Conservation (phyloP, 2,113 vertebrate species). For the Mormyrus lacerda region DNA sequence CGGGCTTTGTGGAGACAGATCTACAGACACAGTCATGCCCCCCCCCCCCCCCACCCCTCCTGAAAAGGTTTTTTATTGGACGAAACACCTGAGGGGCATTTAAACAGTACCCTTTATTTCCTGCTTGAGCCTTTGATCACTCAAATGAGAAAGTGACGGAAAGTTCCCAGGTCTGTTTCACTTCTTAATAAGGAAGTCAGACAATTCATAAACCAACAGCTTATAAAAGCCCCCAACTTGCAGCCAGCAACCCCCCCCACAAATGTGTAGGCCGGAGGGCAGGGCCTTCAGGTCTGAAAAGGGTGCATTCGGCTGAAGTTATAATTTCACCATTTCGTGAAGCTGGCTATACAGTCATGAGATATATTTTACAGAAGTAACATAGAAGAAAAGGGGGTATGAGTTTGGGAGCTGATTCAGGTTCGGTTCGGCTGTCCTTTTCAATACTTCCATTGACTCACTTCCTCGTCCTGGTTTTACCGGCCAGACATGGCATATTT, state of each 20-base stretch:
- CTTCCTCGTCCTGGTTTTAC: neutral
- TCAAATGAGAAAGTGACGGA: neutral
- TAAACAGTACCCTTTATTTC: neutral
- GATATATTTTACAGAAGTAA: neutral
- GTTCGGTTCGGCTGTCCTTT: neutral
- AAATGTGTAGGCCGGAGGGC: neutral
- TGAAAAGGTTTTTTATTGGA: neutral
- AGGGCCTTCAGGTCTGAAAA: neutral
- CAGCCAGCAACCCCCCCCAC: neutral
- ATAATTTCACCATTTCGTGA: neutral
- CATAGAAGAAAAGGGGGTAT: neutral
- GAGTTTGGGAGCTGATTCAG: neutral
- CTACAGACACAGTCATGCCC: neutral
- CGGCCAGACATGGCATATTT: neutral
- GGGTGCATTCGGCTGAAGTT: neutral
- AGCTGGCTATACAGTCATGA: neutral
- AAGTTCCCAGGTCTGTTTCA: neutral
- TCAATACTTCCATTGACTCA: neutral
- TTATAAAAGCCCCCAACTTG: neutral
- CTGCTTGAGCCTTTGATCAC: neutral
- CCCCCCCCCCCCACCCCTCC: too few relatives aligned
- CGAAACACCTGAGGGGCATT: neutral
- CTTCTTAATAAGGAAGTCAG: neutral
- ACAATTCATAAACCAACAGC: neutral
- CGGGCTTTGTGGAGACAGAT: neutral